Base-by-base conservation (phyloP, 2,113 vertebrate genomes). In the Leucoraja erinaceus region DNA sequence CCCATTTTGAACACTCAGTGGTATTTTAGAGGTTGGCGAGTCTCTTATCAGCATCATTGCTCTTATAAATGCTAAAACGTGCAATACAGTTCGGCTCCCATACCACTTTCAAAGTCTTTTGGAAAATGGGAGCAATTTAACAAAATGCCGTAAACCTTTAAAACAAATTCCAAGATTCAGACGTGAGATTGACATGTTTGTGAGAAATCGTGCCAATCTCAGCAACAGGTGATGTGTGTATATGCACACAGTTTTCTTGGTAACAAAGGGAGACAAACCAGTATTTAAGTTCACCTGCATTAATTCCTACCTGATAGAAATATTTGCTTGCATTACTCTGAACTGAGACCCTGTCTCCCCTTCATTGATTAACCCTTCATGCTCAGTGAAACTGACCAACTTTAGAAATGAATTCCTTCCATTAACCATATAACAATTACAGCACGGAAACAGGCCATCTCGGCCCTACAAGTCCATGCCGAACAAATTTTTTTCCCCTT, bases 101-200 rank as follows among this genome's bases (percentile, higher is more conserved):
- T 12, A 7, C 12, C 66, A 6, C 88, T 14, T 91, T 47, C 63
- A 70, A 70, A 66, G 31, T 12, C 66, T 66, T 9, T 22, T 74
- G 33, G 8, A 28, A 54, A 14, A 74, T 72, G 6, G 20, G 90
- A 70, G 90, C 33, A 91, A 91, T 91, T 61, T 91, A 74, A 72
- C 38, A 72, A 59, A 72, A 91, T 74, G 68, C 33, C 66, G 31
- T 88, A 18, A 72, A 25, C 28, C 38, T 91, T 54, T 70, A 54
- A 25, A 70, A 72, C 20, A 54, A 91, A 91, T 72, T 70, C 18
- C 38, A 18, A 25, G 66, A 70, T 47, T 72, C 68, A 54, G 10
- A 54, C 68, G 90, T 72, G 38, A 54, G 90, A 91, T 91, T 91
- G 90, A 74, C 90, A 91, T 91, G 90, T 91, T 74, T 91, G 38